Evolutionary conservation across 2,113 vertebrate genomes (phyloP), one percentile per base, ranked within the genome.

Genomic region (Lipophrys pholis): DNA sequence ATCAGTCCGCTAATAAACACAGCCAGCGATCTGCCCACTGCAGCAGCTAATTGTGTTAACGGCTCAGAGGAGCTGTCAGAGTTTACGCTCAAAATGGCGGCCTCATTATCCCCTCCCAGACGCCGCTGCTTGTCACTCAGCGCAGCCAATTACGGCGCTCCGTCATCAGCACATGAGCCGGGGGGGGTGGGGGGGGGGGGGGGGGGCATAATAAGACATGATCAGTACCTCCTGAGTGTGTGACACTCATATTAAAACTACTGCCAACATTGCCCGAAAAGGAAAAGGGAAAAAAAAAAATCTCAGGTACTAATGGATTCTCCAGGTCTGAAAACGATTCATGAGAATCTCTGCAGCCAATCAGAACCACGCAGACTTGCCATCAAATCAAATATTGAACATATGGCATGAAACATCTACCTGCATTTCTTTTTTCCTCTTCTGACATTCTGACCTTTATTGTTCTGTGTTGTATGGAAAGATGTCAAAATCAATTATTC

Each of bases 51-150:
- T 80, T 83, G 53, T 73, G 50, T 71, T 64, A 78, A 78, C 63
- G 11, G 36, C 54, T 76, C 41, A 73, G 69, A 86, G 63, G 76
- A 69, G 73, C 81, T 78, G 78, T 81, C 78, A 76, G 86, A 68
- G 51, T 69, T 59, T 30, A 63, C 10, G 7, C 56, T 75, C 45
- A 80, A 86, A 85, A 84, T 78, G 76, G 69, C 83, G 43, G 78
- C 82, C 77, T 88, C 74, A 73, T 87, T 87, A 88, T 81, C 77
- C 73, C 69, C 83, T 66, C 58, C 0, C 16, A 83, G 77, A 78
- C 15, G 21, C 11, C 21, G 21, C 21, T 6, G 41, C 21, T 21
- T 80, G 88, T 83, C 80, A 85, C 62, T 83, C 88, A 85, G 66
- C 5, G 38, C 16, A 50, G 59, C 75, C 86, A 87, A 83, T 90